Evolutionary conservation across 2,113 vertebrate species (phyloP).

Genomic region (Toxostoma redivivum): DNA sequence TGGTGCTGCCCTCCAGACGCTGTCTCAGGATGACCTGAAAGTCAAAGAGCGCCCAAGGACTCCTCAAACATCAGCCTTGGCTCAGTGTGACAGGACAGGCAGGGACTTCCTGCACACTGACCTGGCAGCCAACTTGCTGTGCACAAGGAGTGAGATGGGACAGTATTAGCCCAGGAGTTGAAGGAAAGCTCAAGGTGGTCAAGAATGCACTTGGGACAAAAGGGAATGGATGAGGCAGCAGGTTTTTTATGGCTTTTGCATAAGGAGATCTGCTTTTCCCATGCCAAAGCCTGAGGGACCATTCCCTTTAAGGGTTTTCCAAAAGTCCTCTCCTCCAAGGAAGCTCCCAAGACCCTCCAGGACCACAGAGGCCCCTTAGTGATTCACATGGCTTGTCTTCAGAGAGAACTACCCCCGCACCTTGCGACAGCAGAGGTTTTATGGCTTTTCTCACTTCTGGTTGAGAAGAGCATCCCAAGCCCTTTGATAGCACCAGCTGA

Average conservation of each 20-base stretch:
- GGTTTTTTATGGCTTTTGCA: not conserved
- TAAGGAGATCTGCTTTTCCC: not conserved
- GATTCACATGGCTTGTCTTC: not conserved
- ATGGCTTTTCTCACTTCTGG: not conserved
- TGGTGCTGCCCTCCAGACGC: not conserved
- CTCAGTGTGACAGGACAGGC: not conserved
- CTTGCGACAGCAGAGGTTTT: not conserved
- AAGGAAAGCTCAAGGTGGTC: not conserved
- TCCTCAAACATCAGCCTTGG: not conserved
- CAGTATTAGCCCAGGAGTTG: not conserved
- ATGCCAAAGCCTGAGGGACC: not conserved
- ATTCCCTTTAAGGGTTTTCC: not conserved
- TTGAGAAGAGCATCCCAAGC: not conserved
- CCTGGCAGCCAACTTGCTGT: not conserved
- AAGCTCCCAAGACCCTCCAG: not conserved
- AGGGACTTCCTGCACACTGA: not conserved
- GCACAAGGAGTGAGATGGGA: not conserved
- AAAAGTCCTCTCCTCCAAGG: not conserved
- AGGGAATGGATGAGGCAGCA: not conserved
- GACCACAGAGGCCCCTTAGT: not conserved
- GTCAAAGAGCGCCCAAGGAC: not conserved
- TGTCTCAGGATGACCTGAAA: not conserved
- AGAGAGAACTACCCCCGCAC: not conserved
- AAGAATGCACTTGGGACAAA: not conserved
- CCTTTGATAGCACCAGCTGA: not conserved